Percentiles rank a stretch among this genome's conserved stretches.
Evolutionary conservation across 2,888 invertebrate species (phyloP).

Genomic region (Drosophila nr. fundita): DNA sequence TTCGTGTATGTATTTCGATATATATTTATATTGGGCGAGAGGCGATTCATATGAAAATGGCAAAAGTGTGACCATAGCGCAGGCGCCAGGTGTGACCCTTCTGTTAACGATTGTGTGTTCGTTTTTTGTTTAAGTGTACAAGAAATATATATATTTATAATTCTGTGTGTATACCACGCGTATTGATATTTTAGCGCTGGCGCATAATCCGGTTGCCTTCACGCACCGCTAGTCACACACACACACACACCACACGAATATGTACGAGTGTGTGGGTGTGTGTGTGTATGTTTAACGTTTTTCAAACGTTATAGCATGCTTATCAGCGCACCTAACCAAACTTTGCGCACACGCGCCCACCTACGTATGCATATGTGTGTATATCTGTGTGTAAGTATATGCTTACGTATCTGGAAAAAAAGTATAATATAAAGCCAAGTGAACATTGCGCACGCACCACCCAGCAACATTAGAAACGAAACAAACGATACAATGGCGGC

Average conservation of each 20-base stretch:
- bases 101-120: not conserved
- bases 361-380: not conserved
- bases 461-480: conserved; percentile 18
- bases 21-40: not conserved
- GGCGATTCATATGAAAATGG: not conserved
- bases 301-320: conserved; percentile 60
- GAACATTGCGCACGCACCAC: conserved; percentile 66
- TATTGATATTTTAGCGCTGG: conserved; percentile 28
- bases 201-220: conserved; percentile 40
- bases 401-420: not conserved
- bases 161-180: not conserved
- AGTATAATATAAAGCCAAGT: conserved; percentile 1
- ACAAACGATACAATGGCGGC: conserved; percentile 24
- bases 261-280: not conserved
- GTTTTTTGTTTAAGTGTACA: not conserved
- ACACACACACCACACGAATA: not conserved
- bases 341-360: conserved; percentile 45
- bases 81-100: conserved; percentile 51
- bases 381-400: not conserved
- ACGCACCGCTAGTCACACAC: conserved; percentile 24
- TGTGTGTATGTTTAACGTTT: conserved; percentile 20
- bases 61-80: conserved; percentile 47
- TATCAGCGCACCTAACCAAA: conserved; percentile 58
- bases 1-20: not conserved
- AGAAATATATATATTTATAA: not conserved